phyloP scores from a whole-genome alignment of 2,888 invertebrate species.

The Cinara cedri region DNA sequence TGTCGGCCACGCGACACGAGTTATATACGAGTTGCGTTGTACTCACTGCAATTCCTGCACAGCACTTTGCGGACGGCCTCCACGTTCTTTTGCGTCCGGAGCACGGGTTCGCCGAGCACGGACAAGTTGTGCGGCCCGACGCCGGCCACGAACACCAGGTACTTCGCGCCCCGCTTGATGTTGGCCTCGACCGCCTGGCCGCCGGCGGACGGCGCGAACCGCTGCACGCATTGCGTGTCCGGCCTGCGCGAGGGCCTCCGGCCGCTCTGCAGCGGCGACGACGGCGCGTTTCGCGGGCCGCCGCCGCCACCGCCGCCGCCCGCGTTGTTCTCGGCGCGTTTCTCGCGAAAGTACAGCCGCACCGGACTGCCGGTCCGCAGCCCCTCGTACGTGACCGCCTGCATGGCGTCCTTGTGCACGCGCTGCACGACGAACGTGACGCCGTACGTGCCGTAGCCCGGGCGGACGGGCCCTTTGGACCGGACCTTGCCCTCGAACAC shows the following conservation, averaged over 20 bases:
- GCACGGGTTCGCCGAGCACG: slow-evolving; percentile 67
- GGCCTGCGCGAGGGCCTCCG: slow-evolving; percentile 49
- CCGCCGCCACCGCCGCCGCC: slow-evolving; percentile 55
- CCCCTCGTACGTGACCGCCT: slow-evolving; percentile 57
- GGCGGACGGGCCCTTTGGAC: slow-evolving; percentile 69
- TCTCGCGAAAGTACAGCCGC: slow-evolving; percentile 59
- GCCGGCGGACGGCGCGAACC: slow-evolving; percentile 60
- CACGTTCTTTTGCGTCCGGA: slow-evolving; percentile 62
- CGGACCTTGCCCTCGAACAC: slow-evolving; percentile 73
- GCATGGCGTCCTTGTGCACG: slow-evolving; percentile 67
- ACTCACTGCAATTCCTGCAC: slow-evolving; percentile 62
- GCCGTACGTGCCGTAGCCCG: slow-evolving; percentile 68
- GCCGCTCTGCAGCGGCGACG: slow-evolving; percentile 55
- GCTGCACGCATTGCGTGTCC: slow-evolving; percentile 59
- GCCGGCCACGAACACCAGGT: slow-evolving; percentile 69
- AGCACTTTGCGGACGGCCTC: slow-evolving; percentile 61
- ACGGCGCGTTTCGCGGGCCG: slow-evolving; percentile 58
- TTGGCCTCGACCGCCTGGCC: slow-evolving; percentile 67
- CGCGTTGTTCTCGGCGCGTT: slow-evolving; percentile 59
- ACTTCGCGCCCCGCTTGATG: slow-evolving; percentile 68
- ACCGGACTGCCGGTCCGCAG: slow-evolving; percentile 56
- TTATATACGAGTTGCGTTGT: background rate
- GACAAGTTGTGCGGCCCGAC: slow-evolving; percentile 68
- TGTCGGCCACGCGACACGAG: no score
- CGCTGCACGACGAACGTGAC: slow-evolving; percentile 72